Conservation (phyloP, 2,797 vertebrate genomes). For the Phoeniculus purpureus region DNA sequence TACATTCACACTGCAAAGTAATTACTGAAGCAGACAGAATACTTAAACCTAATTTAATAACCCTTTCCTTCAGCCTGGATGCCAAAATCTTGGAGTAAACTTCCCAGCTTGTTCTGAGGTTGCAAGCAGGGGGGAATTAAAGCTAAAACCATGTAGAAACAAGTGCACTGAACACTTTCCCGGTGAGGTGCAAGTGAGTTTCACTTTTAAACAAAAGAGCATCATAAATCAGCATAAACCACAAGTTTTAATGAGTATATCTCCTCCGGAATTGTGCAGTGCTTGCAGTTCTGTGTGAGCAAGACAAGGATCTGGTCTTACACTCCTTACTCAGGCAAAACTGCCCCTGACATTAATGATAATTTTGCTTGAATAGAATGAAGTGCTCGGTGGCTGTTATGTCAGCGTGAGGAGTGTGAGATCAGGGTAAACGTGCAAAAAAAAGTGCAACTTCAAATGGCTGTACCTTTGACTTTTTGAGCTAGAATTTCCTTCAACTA, state of each 20-base stretch:
- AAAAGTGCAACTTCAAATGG: constrained; percentile 51
- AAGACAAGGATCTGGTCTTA: constrained; percentile 29
- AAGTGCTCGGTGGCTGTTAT: constrained; percentile 27
- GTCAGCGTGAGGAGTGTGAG: constrained; percentile 18
- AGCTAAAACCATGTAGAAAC: constrained; percentile 52
- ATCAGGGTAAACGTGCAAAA: constrained; percentile 37
- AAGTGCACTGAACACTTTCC: constrained; percentile 44
- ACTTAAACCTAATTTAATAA: constrained; percentile 75
- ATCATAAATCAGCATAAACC: constrained; percentile 40
- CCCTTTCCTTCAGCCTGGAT: constrained; percentile 67
- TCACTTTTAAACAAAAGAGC: constrained; percentile 52
- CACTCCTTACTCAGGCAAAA: constrained; percentile 53
- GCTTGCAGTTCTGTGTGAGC: constrained; percentile 49
- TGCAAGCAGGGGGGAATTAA: background rate
- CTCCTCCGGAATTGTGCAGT: constrained; percentile 56
- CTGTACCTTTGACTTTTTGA: constrained; percentile 56
- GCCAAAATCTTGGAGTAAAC: constrained; percentile 66
- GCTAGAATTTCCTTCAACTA: constrained; percentile 65
- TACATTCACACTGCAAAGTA: constrained; percentile 73
- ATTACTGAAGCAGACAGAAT: constrained; percentile 73
- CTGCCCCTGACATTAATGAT: constrained; percentile 56
- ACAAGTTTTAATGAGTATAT: constrained; percentile 61
- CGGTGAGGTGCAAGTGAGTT: constrained; percentile 5
- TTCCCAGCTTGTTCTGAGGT: constrained; percentile 57
- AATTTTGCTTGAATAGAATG: constrained; percentile 57